Conservation (phyloP, 2,113 vertebrate genomes). For the Cololabis saira region DNA sequence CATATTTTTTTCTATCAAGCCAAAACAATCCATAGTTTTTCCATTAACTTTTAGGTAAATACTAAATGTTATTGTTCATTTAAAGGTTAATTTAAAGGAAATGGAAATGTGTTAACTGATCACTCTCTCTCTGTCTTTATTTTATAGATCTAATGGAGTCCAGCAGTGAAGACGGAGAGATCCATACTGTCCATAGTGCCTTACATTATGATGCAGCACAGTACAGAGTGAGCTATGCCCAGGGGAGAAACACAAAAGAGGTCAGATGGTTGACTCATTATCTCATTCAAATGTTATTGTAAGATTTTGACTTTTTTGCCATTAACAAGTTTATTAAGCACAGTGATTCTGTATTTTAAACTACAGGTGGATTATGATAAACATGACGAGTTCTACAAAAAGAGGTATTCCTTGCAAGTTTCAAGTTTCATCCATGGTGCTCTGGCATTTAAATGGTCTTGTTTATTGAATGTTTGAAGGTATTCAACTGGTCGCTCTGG, state of each 20-base stretch:
- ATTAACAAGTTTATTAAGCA: not conserved
- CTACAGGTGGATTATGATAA: slow-evolving; percentile 51
- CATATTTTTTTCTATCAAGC: no score
- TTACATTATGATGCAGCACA: slow-evolving; percentile 74
- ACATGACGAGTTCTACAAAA: slow-evolving; percentile 66
- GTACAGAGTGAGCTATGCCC: slow-evolving; percentile 82
- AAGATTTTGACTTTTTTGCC: not conserved
- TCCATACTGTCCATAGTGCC: slow-evolving; percentile 70
- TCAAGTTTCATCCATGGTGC: not conserved
- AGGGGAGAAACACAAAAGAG: slow-evolving; percentile 74
- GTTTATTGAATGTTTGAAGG: slow-evolving; percentile 43
- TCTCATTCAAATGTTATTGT: not conserved
- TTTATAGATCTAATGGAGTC: slow-evolving; percentile 87
- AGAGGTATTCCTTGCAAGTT: slow-evolving; percentile 39
- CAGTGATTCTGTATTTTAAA: not conserved
- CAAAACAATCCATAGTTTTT: no score
- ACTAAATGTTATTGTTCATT: no score
- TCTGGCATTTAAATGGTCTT: not conserved
- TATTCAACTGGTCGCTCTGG: slow-evolving; percentile 52
- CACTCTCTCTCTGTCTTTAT: not conserved
- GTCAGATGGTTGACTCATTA: slow-evolving; percentile 47
- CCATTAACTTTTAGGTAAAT: no score
- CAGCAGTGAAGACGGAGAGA: slow-evolving; percentile 82
- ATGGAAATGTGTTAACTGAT: no score
- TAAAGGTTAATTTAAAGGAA: no score